Evolutionary conservation across 2,113 vertebrate species (phyloP).

Genomic region (Martes martes): DNA sequence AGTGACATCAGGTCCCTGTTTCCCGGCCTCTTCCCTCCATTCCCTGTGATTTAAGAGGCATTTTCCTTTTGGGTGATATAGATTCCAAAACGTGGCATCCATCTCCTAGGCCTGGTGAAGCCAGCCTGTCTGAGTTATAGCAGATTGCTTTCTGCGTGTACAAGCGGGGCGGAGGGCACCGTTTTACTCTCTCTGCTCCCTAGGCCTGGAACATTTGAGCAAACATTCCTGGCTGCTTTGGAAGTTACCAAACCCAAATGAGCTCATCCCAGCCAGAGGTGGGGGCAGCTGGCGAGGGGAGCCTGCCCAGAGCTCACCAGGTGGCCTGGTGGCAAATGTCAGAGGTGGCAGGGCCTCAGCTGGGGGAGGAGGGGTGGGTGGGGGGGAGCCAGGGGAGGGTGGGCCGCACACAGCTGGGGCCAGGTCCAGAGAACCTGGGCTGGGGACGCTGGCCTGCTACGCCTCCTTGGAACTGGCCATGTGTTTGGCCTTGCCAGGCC

Average conservation of each 20-base stretch:
- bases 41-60: conserved; percentile 53
- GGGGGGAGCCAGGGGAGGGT: background rate
- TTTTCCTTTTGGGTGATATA: conserved; percentile 59
- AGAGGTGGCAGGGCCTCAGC: background rate
- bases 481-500: background rate
- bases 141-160: conserved; percentile 42
- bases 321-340: conserved; percentile 52
- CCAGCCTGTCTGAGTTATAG: conserved; percentile 49
- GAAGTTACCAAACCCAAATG: conserved; percentile 70
- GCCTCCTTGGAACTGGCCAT: background rate
- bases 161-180: background rate
- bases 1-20: background rate
- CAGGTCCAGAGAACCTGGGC: background rate
- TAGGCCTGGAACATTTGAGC: conserved; percentile 71
- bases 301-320: conserved; percentile 36
- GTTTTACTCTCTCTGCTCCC: background rate
- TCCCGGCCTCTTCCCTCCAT: background rate
- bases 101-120: fast-evolving
- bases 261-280: conserved; percentile 64
- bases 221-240: conserved; percentile 63
- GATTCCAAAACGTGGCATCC: background rate
- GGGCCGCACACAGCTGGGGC: background rate
- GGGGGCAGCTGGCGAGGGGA: conserved; percentile 59
- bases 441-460: background rate
- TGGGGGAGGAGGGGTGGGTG: background rate